Evolutionary conservation across 2,888 invertebrate species (phyloP).

Genomic region (Trissolcus brochymenae): DNA sequence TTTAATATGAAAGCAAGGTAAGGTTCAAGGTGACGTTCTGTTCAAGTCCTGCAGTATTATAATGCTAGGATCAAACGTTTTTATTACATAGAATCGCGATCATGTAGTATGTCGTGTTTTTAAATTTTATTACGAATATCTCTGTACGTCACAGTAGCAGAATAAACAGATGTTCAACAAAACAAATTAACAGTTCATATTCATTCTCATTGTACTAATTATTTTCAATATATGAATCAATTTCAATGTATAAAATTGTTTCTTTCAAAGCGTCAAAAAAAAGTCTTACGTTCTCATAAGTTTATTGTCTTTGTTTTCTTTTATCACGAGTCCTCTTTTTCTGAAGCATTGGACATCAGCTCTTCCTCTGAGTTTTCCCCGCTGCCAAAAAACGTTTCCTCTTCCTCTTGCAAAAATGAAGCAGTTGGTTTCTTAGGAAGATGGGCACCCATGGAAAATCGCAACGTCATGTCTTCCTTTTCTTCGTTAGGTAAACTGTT

Average conservation of each 20-base stretch:
- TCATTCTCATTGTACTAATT: no score
- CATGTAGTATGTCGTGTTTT: conserved; percentile 60
- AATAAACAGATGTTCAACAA: conserved; percentile 59
- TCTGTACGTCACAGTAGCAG: conserved; percentile 61
- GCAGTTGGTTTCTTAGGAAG: conserved; percentile 56
- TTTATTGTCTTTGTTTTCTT: no score
- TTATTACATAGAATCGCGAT: conserved; percentile 58
- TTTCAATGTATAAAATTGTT: no score
- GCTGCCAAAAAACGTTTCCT: conserved; percentile 72
- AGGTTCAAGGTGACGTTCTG: conserved; percentile 49
- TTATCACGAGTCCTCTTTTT: conserved; percentile 13
- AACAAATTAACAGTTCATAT: background rate
- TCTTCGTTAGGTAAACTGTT: conserved; percentile 37
- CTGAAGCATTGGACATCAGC: conserved; percentile 13
- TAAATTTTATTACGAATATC: conserved; percentile 63
- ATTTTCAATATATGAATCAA: no score
- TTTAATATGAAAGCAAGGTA: conserved; percentile 17
- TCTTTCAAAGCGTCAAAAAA: no score
- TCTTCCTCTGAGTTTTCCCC: conserved; percentile 74
- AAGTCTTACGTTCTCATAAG: no score
- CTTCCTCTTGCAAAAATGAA: conserved; percentile 62
- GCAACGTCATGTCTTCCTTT: conserved; percentile 36
- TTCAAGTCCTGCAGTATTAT: conserved; percentile 46
- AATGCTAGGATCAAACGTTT: conserved; percentile 54
- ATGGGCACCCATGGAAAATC: conserved; percentile 58